These are phyloP conservation scores for Allobates femoralis DNA, from an alignment of 2,797 vertebrate genomes.

Conservation along the genomic window DNA sequence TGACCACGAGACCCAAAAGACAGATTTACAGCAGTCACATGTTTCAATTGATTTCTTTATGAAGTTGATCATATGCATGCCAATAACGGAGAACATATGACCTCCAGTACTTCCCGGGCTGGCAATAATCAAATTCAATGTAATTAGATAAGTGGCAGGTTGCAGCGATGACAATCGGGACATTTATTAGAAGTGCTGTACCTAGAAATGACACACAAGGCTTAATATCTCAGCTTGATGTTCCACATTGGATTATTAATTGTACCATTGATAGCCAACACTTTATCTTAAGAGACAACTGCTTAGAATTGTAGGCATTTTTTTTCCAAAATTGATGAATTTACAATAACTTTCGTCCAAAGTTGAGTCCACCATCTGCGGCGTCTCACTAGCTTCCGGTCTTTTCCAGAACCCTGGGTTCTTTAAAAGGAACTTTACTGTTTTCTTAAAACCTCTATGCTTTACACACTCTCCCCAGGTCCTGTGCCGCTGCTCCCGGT, in stretches of 20 bases:
- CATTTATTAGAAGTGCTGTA: not conserved
- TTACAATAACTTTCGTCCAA: too few species aligned
- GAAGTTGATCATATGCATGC: not conserved
- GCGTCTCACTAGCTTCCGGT: not conserved
- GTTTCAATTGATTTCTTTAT: not conserved
- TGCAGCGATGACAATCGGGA: not conserved
- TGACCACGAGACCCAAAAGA: not conserved
- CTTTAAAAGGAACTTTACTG: too few species aligned
- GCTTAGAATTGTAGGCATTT: not conserved
- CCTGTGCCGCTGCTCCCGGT: too few species aligned
- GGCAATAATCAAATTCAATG: not conserved
- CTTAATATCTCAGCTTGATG: not conserved
- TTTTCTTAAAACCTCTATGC: too few species aligned
- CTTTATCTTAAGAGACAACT: not conserved
- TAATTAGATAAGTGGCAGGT: not conserved
- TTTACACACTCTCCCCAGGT: too few species aligned
- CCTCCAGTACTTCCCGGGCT: not conserved
- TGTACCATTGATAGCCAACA: too few species aligned
- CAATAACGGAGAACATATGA: slow-evolving; percentile 9
- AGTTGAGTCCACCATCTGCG: not conserved
- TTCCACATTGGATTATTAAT: not conserved
- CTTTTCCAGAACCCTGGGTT: not conserved
- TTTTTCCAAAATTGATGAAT: not conserved
- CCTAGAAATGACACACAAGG: not conserved
- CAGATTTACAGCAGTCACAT: slow-evolving; percentile 9